These are phyloP conservation scores for Acrocephalus arundinaceus DNA, from an alignment of 2,113 vertebrate species.

Conservation along the genomic window DNA sequence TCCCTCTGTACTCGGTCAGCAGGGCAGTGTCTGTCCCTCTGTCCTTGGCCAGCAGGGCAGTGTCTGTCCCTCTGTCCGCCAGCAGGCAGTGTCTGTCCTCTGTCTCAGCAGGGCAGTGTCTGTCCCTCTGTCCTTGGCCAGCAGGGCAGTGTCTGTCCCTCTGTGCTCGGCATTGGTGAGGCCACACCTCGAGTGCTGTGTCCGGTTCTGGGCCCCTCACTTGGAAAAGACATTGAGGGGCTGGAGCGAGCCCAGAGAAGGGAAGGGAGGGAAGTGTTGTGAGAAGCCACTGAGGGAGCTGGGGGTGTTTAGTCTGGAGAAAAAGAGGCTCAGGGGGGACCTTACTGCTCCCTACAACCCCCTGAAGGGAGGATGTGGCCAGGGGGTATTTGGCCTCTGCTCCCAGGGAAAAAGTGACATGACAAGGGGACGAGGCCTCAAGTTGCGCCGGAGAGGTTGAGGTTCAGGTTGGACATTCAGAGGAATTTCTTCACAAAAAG, in stretches of 20 bases:
- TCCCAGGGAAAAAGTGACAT: neutral
- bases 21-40: too few relatives aligned
- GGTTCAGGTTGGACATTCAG: neutral
- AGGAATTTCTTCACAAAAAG: neutral
- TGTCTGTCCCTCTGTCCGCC: too few relatives aligned
- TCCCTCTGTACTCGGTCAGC: too few relatives aligned
- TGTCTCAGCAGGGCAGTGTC: too few relatives aligned
- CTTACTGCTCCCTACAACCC: fast-evolving
- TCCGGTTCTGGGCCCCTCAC: neutral
- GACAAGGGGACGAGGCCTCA: fast-evolving
- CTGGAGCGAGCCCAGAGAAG: neutral
- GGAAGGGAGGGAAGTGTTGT: neutral
- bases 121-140: too few relatives aligned
- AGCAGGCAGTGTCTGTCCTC: too few relatives aligned
- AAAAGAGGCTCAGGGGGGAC: neutral
- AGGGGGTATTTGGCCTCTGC: neutral
- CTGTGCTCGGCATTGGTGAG: neutral
- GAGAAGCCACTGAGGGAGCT: neutral
- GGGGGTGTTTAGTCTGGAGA: neutral
- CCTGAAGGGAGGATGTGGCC: neutral
- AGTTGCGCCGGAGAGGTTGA: neutral
- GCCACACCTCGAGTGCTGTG: neutral
- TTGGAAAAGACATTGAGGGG: fast-evolving
- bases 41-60: neutral
- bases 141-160: too few relatives aligned